Percentiles rank a stretch among this genome's conserved stretches.
Evolutionary conservation across 1,140 invertebrate species (phyloP).

Genomic region (Tribolium castaneum): DNA sequence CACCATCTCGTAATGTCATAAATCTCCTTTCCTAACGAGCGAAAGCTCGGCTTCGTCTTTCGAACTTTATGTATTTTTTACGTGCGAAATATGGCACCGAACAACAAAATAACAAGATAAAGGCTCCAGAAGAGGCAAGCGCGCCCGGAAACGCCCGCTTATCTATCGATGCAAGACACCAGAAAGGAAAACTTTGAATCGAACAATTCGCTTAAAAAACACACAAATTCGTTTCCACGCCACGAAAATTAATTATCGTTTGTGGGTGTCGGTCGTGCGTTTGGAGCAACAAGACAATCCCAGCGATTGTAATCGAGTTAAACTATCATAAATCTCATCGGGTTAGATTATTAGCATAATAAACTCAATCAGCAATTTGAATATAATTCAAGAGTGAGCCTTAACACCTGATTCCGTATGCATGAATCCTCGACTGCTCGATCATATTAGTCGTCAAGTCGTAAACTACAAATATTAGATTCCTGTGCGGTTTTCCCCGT

Average conservation of each 20-base stretch:
- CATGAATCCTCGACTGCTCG: conserved; percentile 40
- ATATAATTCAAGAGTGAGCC: conserved; percentile 38
- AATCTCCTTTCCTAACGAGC: conserved; percentile 4
- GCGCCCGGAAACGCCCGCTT: conserved; percentile 17
- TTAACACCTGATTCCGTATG: conserved; percentile 42
- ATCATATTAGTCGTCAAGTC: conserved; percentile 39
- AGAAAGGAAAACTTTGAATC: conserved; percentile 28
- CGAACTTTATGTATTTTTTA: conserved; percentile 33
- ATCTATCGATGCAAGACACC: conserved; percentile 15
- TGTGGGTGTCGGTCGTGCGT: not conserved
- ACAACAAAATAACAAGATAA: conserved; percentile 36
- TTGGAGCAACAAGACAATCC: conserved; percentile 16
- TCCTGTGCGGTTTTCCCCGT: conserved; percentile 4
- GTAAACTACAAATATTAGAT: conserved; percentile 43
- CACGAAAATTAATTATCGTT: not conserved
- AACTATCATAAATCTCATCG: conserved; percentile 39
- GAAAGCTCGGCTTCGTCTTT: conserved; percentile 13
- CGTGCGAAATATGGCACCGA: conserved; percentile 30
- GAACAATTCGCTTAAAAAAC: conserved; percentile 18
- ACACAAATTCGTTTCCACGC: not conserved
- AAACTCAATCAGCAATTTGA: conserved; percentile 42
- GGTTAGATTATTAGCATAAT: conserved; percentile 38
- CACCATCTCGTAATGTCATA: not conserved
- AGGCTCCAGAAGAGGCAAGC: conserved; percentile 24
- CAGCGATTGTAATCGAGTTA: conserved; percentile 30